Percentiles rank a stretch among this genome's conserved stretches.
Evolutionary conservation across 2,888 invertebrate species (phyloP).

Genomic region (Trichogramma dendrolimi): DNA sequence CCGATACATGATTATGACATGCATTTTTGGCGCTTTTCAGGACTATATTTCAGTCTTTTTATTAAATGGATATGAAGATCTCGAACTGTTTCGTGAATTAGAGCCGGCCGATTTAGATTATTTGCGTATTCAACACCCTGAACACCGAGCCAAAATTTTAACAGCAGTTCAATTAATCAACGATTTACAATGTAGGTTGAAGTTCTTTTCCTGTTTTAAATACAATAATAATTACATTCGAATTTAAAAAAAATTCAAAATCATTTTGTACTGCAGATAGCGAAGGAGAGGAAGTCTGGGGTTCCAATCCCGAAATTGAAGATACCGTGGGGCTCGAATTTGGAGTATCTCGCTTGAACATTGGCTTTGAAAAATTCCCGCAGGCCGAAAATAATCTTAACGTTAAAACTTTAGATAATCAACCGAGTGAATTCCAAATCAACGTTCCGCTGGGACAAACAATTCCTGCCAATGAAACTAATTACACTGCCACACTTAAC

Average conservation of each 20-base stretch:
- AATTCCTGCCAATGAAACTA: no score
- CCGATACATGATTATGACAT: background rate
- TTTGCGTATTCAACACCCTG: slow-evolving; percentile 81
- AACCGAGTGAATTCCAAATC: slow-evolving; percentile 23
- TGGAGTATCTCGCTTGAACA: slow-evolving; percentile 14
- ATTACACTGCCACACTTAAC: no score
- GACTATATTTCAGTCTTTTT: slow-evolving; percentile 87
- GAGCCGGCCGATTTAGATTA: slow-evolving; percentile 90
- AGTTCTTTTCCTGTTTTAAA: background rate
- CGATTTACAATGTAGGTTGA: slow-evolving; percentile 80
- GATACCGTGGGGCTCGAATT: slow-evolving; percentile 14
- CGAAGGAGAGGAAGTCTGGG: slow-evolving; percentile 21
- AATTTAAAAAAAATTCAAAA: slow-evolving; percentile 1
- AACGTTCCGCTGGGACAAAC: slow-evolving; percentile 18
- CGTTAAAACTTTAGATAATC: slow-evolving; percentile 10
- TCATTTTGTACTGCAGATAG: slow-evolving; percentile 15
- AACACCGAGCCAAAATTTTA: slow-evolving; percentile 84
- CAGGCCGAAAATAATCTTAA: slow-evolving; percentile 23
- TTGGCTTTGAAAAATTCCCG: slow-evolving; percentile 3
- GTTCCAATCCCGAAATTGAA: slow-evolving; percentile 23
- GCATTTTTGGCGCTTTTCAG: slow-evolving; percentile 50
- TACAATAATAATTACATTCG: background rate
- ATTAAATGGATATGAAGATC: slow-evolving; percentile 88
- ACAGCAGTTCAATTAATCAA: slow-evolving; percentile 89
- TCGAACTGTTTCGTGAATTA: slow-evolving; percentile 88